Percentiles rank a stretch among this genome's conserved stretches.
Evolutionary conservation across 2,113 vertebrate species (phyloP).

Genomic region (Gasterosteus aculeatus): DNA sequence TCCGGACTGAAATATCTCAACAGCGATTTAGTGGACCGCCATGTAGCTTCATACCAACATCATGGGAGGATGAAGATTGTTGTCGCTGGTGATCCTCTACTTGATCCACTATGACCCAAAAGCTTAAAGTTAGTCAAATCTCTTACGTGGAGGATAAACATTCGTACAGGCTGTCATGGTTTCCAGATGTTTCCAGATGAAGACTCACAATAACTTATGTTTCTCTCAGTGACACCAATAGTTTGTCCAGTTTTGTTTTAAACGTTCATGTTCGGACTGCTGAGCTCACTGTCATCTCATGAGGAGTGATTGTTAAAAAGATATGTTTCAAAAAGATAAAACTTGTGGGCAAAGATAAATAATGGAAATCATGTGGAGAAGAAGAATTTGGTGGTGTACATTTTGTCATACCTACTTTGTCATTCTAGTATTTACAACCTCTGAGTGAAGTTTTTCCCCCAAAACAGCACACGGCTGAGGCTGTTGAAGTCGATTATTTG

Average conservation of each 20-base stretch:
- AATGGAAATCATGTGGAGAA: too few species aligned
- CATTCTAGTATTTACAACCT: too few species aligned
- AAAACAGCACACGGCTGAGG: too few species aligned
- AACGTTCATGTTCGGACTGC: too few species aligned
- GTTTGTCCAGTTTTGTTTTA: neutral
- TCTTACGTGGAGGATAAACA: too few species aligned
- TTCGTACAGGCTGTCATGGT: neutral
- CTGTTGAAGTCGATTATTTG: too few species aligned
- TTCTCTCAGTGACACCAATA: neutral
- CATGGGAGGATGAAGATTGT: neutral
- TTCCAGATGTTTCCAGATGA: neutral
- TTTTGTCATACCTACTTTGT: too few species aligned
- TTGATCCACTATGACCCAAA: neutral
- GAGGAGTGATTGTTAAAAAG: neutral
- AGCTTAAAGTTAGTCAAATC: neutral
- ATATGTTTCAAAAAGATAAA: too few species aligned
- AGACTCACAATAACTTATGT: neutral
- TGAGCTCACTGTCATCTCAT: constrained; percentile 14
- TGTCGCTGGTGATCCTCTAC: neutral
- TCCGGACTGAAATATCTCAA: neutral
- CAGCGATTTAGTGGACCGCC: neutral
- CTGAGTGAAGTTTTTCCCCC: too few species aligned
- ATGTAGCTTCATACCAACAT: neutral
- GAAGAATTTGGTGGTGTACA: too few species aligned
- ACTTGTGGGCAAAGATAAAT: too few species aligned